Evolutionary conservation across 2,113 vertebrate species (phyloP).

Genomic region (Malurus cyaneus): DNA sequence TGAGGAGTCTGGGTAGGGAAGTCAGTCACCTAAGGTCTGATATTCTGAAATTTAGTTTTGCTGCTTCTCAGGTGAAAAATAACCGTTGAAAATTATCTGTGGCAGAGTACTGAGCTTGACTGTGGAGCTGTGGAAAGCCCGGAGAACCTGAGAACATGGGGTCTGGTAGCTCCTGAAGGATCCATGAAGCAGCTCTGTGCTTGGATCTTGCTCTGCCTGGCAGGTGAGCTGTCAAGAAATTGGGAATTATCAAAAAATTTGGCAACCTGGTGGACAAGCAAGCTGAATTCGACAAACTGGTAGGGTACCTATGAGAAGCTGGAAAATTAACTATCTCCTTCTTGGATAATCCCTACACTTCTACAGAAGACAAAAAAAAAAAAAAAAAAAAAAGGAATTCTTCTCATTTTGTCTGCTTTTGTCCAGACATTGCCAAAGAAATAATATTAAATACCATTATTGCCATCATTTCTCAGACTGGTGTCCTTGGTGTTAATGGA

Average conservation of each 20-base stretch:
- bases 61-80: not conserved
- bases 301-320: not conserved
- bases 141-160: not conserved
- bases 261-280: not conserved
- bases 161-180: not conserved
- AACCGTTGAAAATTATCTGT: not conserved
- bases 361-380: not conserved
- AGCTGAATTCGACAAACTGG: not conserved
- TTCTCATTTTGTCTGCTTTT: not conserved
- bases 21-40: not conserved
- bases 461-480: not conserved
- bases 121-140: not conserved
- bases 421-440: not conserved
- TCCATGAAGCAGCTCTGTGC: not conserved
- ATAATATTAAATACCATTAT: not conserved
- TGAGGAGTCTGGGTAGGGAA: not conserved
- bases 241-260: not conserved
- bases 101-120: not conserved
- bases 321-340: not conserved
- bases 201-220: not conserved
- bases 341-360: not conserved
- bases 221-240: not conserved
- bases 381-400: not conserved
- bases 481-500: not conserved
- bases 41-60: not conserved